phyloP scores from a whole-genome alignment of 2,888 invertebrate species.

The Microchrysa polita region DNA sequence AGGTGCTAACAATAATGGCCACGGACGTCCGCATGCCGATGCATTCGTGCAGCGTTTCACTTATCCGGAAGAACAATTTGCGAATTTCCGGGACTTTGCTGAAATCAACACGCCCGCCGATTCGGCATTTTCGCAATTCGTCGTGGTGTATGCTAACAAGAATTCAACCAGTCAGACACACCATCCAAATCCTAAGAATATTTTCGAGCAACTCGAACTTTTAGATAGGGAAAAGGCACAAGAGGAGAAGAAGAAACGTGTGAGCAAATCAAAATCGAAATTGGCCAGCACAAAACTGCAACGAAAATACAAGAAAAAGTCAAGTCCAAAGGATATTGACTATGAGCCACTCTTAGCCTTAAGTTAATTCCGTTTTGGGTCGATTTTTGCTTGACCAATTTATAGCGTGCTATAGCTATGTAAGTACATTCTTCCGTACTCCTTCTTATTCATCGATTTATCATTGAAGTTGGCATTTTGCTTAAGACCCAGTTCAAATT shows the following conservation, averaged over 20 bases:
- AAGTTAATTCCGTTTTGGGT: constrained; percentile 58
- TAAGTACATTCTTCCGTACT: constrained; percentile 39
- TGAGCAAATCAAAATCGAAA: constrained; percentile 73
- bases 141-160: constrained; percentile 85
- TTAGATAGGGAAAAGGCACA: constrained; percentile 70
- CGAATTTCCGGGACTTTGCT: constrained; percentile 89
- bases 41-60: constrained; percentile 72
- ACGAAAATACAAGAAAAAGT: constrained; percentile 66
- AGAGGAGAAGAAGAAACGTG: constrained; percentile 60
- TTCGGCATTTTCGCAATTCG: constrained; percentile 82
- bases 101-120: constrained; percentile 87
- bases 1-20: constrained; percentile 71
- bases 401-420: constrained; percentile 45
- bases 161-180: constrained; percentile 69
- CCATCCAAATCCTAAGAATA: constrained; percentile 75
- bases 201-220: constrained; percentile 80
- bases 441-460: constrained; percentile 6
- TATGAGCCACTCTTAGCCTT: constrained; percentile 63
- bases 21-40: constrained; percentile 77
- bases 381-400: constrained; percentile 37
- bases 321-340: constrained; percentile 59
- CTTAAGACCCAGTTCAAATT: constrained; percentile 38
- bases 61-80: constrained; percentile 84
- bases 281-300: constrained; percentile 68
- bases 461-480: constrained; percentile 11